These are phyloP conservation scores for Apamea anceps DNA, from an alignment of 2,888 invertebrate species.

Conservation along the genomic window DNA sequence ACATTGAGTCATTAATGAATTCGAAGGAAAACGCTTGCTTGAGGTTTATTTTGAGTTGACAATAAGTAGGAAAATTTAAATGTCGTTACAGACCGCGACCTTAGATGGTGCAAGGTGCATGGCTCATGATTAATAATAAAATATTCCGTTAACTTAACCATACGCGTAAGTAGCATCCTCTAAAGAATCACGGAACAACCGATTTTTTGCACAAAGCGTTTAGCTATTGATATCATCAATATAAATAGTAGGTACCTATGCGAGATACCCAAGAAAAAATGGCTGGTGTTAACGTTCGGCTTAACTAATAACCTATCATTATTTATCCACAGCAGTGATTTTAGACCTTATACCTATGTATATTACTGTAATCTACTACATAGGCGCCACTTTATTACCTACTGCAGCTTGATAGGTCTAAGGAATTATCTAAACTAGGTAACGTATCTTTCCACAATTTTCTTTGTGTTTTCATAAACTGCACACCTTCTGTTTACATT, in stretches of 20 bases:
- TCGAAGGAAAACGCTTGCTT: conserved; percentile 45
- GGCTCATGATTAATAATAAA: background rate
- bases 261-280: conserved; percentile 35
- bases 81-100: background rate
- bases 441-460: conserved; percentile 51
- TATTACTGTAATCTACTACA: conserved; percentile 21
- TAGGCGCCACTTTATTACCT: conserved; percentile 2
- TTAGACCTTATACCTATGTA: conserved; percentile 18
- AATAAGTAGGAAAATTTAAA: conserved; percentile 22
- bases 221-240: conserved; percentile 42
- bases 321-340: conserved; percentile 27
- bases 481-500: conserved; percentile 59
- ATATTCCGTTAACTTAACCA: background rate
- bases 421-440: conserved; percentile 19
- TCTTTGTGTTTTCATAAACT: conserved; percentile 37
- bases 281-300: conserved; percentile 15
- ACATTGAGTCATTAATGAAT: conserved; percentile 45
- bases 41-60: conserved; percentile 29
- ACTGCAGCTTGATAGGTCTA: conserved; percentile 1
- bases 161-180: conserved; percentile 4
- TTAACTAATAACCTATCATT: conserved; percentile 42
- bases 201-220: conserved; percentile 31
- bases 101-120: conserved; percentile 13
- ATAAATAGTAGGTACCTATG: conserved; percentile 19
- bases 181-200: conserved; percentile 1